Evolutionary conservation across 2,797 vertebrate genomes (phyloP), one percentile per base, ranked within the genome.

Genomic region (Pseudomugil gertrudae): DNA sequence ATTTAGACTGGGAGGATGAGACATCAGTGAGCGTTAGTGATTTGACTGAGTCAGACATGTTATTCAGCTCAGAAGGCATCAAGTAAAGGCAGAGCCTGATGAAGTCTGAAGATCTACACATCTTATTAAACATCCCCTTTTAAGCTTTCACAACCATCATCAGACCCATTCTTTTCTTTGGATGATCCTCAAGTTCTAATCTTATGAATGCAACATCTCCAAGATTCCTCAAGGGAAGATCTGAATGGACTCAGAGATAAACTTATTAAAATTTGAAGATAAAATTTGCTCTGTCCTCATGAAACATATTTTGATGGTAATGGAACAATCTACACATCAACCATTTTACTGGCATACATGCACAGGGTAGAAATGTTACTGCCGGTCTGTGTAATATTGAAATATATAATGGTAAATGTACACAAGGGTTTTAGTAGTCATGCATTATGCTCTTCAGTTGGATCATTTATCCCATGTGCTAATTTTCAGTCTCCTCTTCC

Each of bases 1-100:
- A 58, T 83, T 76, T 58, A 63, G 68, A 58, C 30, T 2, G 9
- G 15, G 7, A 13, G 63, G 69, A 66, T 52, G 57, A 81, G 71
- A 58, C 63, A 56, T 69, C 52, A 57, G n/a, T 45, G 51, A 29
- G 21, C 7, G 52, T 65, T 57, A 63, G 66, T 30, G 7, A n/a
- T 17, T 65, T 69, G 65, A 74, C 40, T 32, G 15, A 51, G 68
- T 69, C 55, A 14, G 56, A 74, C 48, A 3, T 60, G 40, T 65
- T 67, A 55, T 66, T 74, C 55, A 76, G 15, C 32, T 61, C 17
- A 47, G 10, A 2, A 23, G 9, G 0, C 48, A 66, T 50, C 2
- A 51, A 45, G 30, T 74, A 63, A 55, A 78, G 40, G 14, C 19
- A 0, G 32, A 54, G 54, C 66, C 66, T 38, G 21, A 26, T 23